Conservation (phyloP, 2,888 invertebrate species). For the Drepana falcataria region DNA sequence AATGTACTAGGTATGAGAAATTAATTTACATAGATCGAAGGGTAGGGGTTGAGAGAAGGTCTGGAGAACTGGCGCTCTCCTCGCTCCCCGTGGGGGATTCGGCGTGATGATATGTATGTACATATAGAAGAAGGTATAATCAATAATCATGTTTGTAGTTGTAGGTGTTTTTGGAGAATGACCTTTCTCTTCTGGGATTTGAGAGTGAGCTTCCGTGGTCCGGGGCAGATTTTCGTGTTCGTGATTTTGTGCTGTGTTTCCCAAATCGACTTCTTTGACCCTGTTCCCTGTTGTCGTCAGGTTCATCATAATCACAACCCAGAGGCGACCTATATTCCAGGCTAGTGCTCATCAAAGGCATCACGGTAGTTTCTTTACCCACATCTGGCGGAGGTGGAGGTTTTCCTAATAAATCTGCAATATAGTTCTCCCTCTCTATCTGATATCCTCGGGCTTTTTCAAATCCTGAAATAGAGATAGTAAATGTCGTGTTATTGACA, state of each 20-base stretch:
- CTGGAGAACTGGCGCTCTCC: no score
- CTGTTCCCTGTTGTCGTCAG: constrained; percentile 4
- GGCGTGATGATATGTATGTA: neutral
- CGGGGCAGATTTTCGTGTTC: neutral
- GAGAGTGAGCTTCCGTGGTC: neutral
- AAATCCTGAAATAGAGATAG: constrained; percentile 71
- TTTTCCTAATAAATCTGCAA: constrained; percentile 53
- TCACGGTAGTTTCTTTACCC: constrained; percentile 30
- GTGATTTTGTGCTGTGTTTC: neutral
- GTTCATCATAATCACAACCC: constrained; percentile 12
- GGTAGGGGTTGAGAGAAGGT: no score
- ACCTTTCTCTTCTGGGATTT: constrained; percentile 4
- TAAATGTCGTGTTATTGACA: neutral
- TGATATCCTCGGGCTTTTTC: constrained; percentile 82
- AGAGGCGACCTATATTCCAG: constrained; percentile 24
- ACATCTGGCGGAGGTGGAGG: constrained; percentile 34
- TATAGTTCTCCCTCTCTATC: constrained; percentile 81
- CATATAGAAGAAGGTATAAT: constrained; percentile 4
- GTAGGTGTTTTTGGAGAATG: constrained; percentile 18
- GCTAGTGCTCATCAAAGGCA: constrained; percentile 22
- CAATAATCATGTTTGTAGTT: constrained; percentile 47
- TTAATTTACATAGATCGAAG: no score
- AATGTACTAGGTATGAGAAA: no score
- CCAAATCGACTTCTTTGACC: constrained; percentile 6
- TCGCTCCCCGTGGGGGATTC: no score